Conservation (phyloP, 2,113 vertebrate species). For the Etheostoma cragini region DNA sequence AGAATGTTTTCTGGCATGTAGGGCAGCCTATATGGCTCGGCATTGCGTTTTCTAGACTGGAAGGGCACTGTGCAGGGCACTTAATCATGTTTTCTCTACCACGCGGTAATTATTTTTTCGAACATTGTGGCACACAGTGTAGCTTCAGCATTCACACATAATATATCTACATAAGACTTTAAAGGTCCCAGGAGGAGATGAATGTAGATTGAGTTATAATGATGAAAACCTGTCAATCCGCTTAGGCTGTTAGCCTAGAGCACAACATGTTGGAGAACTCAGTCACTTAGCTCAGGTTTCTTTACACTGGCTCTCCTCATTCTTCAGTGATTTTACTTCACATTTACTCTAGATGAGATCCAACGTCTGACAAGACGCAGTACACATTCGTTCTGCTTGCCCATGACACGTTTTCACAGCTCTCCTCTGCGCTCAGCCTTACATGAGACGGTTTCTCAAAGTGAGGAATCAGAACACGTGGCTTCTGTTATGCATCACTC, state of each 20-base stretch:
- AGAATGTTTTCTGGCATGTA: no score
- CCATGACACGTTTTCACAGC: slow-evolving; percentile 38
- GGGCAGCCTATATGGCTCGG: no score
- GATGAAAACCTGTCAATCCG: slow-evolving; percentile 1
- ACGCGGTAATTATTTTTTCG: no score
- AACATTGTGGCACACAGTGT: no score
- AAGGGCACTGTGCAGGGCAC: no score
- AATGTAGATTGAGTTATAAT: background rate
- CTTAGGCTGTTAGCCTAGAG: slow-evolving; percentile 3
- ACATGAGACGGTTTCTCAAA: slow-evolving; percentile 56
- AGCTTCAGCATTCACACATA: background rate
- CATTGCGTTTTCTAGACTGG: no score
- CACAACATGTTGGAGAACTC: slow-evolving; percentile 20
- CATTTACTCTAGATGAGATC: slow-evolving; percentile 38
- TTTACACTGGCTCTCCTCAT: slow-evolving; percentile 51
- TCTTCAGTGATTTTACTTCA: slow-evolving; percentile 30
- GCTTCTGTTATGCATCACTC: slow-evolving; percentile 67
- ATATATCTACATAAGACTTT: background rate
- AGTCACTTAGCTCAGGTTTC: slow-evolving; percentile 52
- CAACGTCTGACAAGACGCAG: slow-evolving; percentile 60
- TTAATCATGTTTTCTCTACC: no score
- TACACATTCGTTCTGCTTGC: slow-evolving; percentile 22
- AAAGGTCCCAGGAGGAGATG: slow-evolving; percentile 9
- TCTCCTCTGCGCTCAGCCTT: slow-evolving; percentile 22
- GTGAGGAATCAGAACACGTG: slow-evolving; percentile 63